Base-by-base conservation (phyloP, 2,113 vertebrate species). In the Arizona elegans region DNA sequence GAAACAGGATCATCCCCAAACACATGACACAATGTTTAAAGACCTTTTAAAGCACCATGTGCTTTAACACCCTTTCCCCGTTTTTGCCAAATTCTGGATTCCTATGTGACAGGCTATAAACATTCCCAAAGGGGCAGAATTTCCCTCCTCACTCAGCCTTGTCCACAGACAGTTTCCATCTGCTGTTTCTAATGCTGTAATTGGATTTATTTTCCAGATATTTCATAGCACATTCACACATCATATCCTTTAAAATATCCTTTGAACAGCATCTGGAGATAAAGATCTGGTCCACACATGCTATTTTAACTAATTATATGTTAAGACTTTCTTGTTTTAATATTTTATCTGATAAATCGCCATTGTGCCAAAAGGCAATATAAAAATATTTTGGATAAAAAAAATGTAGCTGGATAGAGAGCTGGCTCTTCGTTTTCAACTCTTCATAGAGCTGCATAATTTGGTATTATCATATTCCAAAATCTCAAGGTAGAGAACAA, bases 181-280 rank as follows among this genome's bases (percentile, higher is more conserved):
- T 89, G 92, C 87, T 81, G 12, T 55, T 81, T 38, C 53, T 75
- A 56, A 92, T 43, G 15, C 65, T 52, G 85, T 47, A 56, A 87
- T 53, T n/a, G 62, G 91, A 33, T 88, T 92, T 88, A 54, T 65
- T 88, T 92, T 65, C 55, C 87, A 47, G 52, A 92, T 91, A 33
- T 91, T 43, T 50, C 50, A 58, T 56, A 56, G 38, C 50, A 59
- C 26, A 8, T 88, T 89, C 87, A 81, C 52, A 70, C 52, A 65
- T 43, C 85, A 62, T 65, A 87, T 23, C 47, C 56, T 92, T 92
- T 87, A 65, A 92, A 55, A 21, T 12, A 12, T 21, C 47, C 58
- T 65, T 65, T 92, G 87, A 92, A 43, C 58, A 88, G 70, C 87
- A 92, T 23, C 62, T 89, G 52, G 86, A 87, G 52, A n/a, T 26